A percentile compares a stretch with the other conserved stretches of the same genome.
These are phyloP conservation scores for Connochaetes taurinus DNA, from an alignment of 2,113 vertebrate species.

Conservation along the genomic window DNA sequence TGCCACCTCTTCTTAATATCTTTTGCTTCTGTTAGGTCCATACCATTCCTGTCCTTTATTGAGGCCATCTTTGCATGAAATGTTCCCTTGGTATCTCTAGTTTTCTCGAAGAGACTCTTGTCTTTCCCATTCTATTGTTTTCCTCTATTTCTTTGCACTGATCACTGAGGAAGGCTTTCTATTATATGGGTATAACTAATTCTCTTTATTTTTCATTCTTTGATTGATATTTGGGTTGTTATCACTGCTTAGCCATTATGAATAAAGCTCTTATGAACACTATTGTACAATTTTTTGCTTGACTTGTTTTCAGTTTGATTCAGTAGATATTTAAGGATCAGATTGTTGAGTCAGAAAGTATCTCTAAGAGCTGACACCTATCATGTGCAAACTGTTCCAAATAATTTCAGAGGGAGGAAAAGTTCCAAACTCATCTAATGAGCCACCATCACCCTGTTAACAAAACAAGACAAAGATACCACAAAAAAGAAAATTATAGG, in stretches of 20 bases:
- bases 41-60: background rate
- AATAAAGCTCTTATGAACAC: no score
- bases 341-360: background rate
- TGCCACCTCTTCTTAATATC: background rate
- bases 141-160: background rate
- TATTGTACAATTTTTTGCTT: background rate
- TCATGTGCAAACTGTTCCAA: no score
- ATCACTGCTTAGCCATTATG: no score
- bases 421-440: no score
- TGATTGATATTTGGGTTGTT: background rate
- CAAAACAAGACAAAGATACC: no score
- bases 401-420: no score
- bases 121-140: background rate
- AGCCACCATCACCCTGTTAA: no score
- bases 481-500: no score
- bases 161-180: background rate
- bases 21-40: background rate
- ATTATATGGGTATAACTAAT: background rate
- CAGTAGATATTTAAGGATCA: background rate
- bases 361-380: background rate
- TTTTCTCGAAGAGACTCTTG: background rate
- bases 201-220: background rate
- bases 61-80: background rate
- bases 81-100: background rate
- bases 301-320: background rate